phyloP scores from a whole-genome alignment of 2,797 vertebrate species.

The Sternotherus odoratus region DNA sequence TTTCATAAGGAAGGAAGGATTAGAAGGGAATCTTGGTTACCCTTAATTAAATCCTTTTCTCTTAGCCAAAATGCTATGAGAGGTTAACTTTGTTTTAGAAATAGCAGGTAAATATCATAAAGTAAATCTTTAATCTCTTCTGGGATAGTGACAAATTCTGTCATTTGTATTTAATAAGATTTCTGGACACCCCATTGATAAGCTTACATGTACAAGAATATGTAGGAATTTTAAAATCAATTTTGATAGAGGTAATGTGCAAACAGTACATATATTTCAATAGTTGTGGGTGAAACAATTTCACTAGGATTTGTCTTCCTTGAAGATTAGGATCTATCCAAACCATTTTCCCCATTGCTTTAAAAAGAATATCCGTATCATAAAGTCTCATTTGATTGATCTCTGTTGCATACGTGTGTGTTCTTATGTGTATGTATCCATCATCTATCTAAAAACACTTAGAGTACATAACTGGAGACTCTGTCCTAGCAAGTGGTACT shows the following conservation, averaged over 20 bases:
- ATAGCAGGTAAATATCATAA: too few relatives aligned
- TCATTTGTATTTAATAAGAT: neutral
- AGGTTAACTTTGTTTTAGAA: conserved; percentile 36
- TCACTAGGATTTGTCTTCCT: neutral
- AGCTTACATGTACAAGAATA: neutral
- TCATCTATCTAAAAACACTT: neutral
- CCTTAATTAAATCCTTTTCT: conserved; percentile 58
- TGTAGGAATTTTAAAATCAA: neutral
- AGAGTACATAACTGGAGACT: neutral
- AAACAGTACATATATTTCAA: neutral
- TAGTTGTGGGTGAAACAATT: neutral
- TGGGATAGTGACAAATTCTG: neutral
- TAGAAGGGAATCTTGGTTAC: conserved; percentile 47
- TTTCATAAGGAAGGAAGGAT: conserved; percentile 57
- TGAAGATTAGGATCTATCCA: neutral
- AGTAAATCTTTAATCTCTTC: neutral
- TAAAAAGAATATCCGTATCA: neutral
- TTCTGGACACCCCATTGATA: neutral
- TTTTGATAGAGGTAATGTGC: neutral
- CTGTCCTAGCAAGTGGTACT: neutral
- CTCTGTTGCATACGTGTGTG: neutral
- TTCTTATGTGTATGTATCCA: neutral
- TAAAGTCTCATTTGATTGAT: rapidly evolving
- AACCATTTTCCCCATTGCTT: neutral
- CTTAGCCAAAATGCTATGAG: conserved; percentile 38